phyloP scores from a whole-genome alignment of 2,797 vertebrate species.

The Glyptemys insculpta region DNA sequence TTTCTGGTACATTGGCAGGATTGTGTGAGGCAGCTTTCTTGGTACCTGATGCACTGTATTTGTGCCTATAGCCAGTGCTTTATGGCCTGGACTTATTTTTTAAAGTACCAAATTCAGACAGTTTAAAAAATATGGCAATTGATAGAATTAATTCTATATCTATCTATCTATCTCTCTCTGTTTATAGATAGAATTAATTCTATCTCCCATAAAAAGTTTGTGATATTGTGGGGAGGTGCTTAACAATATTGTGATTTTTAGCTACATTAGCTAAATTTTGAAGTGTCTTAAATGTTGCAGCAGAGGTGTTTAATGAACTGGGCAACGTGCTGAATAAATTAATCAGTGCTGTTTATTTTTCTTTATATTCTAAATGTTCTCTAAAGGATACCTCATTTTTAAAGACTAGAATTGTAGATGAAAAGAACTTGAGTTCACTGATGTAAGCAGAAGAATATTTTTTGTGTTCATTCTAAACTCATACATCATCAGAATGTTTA shows the following conservation, averaged over 20 bases:
- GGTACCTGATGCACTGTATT: constrained; percentile 63
- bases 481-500: constrained; percentile 56
- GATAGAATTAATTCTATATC: constrained; percentile 49
- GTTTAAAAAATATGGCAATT: constrained; percentile 60
- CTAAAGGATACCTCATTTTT: constrained; percentile 79
- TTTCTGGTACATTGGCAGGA: constrained; percentile 54
- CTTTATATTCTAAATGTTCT: constrained; percentile 61
- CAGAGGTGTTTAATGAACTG: constrained; percentile 25
- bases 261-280: constrained; percentile 60
- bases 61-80: constrained; percentile 77
- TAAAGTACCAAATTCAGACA: constrained; percentile 55
- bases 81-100: constrained; percentile 70
- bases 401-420: constrained; percentile 58
- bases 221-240: constrained; percentile 57
- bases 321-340: constrained; percentile 42
- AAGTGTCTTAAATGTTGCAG: constrained; percentile 57
- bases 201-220: constrained; percentile 29
- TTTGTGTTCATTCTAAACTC: constrained; percentile 37
- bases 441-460: neutral
- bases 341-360: constrained; percentile 67
- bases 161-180: too few relatives aligned
- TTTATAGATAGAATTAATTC: constrained; percentile 46
- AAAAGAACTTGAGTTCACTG: constrained; percentile 52
- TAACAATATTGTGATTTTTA: constrained; percentile 57
- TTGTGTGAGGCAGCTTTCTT: constrained; percentile 52